phyloP scores from a whole-genome alignment of 2,888 invertebrate species.

The Cordilura impudica region DNA sequence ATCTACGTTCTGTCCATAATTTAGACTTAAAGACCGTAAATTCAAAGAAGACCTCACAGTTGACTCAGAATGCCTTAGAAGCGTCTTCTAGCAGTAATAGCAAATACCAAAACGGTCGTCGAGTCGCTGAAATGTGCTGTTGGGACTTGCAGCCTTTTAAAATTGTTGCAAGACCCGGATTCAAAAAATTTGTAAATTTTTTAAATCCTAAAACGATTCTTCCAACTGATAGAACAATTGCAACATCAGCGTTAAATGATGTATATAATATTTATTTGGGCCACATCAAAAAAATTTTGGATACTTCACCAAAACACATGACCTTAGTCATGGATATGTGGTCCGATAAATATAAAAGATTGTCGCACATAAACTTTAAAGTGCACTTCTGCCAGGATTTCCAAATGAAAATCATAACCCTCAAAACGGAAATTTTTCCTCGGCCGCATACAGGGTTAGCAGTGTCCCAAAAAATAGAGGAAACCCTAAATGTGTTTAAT shows the following conservation, averaged over 20 bases:
- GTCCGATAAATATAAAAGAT: not conserved
- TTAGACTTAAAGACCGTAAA: not conserved
- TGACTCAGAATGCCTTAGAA: not conserved
- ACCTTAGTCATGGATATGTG: not conserved
- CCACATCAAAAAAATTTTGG: not conserved
- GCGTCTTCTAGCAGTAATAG: not conserved
- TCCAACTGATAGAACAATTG: not conserved
- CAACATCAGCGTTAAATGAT: not conserved
- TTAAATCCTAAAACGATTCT: not conserved
- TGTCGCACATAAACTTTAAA: conserved; percentile 13
- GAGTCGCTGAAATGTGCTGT: conserved; percentile 21
- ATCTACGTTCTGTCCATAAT: not conserved
- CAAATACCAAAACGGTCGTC: not conserved
- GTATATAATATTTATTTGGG: not conserved
- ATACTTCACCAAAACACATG: not conserved
- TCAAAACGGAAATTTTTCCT: not conserved
- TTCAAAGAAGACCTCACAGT: not conserved
- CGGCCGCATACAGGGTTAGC: conserved; percentile 1
- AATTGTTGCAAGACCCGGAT: not conserved
- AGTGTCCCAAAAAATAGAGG: too few relatives aligned
- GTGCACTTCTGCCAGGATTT: conserved; percentile 9
- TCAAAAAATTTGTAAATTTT: not conserved
- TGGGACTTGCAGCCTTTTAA: conserved; percentile 4
- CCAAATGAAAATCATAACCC: not conserved
- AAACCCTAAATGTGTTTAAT: too few relatives aligned